Conservation (phyloP, 2,797 vertebrate species). For the Muraenolepis orangiensis region DNA sequence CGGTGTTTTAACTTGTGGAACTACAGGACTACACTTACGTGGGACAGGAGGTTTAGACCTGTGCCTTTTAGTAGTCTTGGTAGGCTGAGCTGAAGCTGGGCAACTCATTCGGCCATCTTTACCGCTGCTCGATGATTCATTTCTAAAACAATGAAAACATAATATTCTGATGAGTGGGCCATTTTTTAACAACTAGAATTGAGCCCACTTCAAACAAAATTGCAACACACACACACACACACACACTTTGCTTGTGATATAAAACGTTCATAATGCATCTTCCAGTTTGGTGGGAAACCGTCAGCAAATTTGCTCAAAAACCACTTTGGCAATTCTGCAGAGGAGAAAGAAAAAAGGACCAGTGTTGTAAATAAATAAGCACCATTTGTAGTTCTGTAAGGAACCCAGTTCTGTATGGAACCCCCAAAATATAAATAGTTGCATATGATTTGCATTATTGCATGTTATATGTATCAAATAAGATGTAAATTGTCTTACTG, state of each 20-base stretch:
- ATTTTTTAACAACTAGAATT: not conserved
- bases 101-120: not conserved
- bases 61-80: not conserved
- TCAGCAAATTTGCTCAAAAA: conserved; percentile 67
- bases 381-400: not conserved
- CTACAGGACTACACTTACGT: conserved; percentile 30
- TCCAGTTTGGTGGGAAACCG: conserved; percentile 75
- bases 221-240: not conserved
- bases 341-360: conserved; percentile 6
- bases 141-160: conserved; percentile 17
- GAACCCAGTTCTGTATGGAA: not conserved
- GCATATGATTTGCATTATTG: not conserved
- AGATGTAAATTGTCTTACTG: conserved; percentile 33
- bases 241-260: conserved; percentile 54
- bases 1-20: not conserved
- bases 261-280: conserved; percentile 57
- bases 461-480: not conserved
- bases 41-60: conserved; percentile 12
- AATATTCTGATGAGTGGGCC: not conserved
- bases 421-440: not conserved
- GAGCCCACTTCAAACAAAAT: not conserved
- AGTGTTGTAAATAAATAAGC: not conserved
- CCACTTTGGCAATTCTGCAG: conserved; percentile 69
- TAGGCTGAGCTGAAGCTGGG: not conserved
- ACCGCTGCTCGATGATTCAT: not conserved